These are phyloP conservation scores for Canis aureus DNA, from an alignment of 2,113 vertebrate species.

Conservation along the genomic window DNA sequence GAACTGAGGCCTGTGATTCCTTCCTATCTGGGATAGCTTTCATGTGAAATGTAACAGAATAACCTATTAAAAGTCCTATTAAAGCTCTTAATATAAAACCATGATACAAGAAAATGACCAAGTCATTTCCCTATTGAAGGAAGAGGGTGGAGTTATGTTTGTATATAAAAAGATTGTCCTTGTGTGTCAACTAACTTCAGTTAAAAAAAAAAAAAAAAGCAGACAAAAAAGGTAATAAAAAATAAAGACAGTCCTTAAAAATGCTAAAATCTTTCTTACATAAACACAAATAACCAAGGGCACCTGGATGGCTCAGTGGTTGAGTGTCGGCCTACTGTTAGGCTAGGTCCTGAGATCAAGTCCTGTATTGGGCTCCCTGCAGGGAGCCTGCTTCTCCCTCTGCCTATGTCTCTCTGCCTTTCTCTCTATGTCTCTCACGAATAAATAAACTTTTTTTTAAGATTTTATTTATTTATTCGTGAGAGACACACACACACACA, in stretches of 20 bases:
- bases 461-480: no score
- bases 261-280: neutral
- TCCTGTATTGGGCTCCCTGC: no score
- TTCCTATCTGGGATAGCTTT: neutral
- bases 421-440: no score
- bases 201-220: neutral
- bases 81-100: conserved; percentile 53
- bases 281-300: neutral
- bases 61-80: neutral
- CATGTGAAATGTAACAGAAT: neutral
- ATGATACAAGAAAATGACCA: neutral
- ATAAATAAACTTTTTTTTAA: no score
- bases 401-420: no score
- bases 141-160: neutral
- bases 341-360: no score
- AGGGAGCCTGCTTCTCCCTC: no score
- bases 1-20: neutral
- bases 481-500: no score
- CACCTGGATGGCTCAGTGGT: no score
- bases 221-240: neutral
- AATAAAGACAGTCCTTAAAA: neutral
- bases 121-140: neutral
- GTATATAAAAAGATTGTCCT: neutral
- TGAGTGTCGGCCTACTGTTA: no score
- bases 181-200: neutral